phyloP scores from a whole-genome alignment of 1,140 invertebrate genomes.

The Bombus cullumanus region DNA sequence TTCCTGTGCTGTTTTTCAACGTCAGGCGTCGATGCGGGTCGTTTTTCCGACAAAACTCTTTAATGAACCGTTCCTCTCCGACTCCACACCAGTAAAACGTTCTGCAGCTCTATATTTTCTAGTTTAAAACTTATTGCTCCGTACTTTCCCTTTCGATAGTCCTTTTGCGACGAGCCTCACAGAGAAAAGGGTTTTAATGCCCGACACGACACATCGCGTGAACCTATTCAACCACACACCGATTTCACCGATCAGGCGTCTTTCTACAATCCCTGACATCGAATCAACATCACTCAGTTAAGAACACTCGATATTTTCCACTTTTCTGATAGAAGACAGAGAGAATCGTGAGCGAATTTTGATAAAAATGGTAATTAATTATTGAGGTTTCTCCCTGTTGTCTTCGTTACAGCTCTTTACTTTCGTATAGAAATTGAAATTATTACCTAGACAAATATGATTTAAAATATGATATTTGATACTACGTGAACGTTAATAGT shows the following conservation, averaged over 20 bases:
- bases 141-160: constrained; percentile 18
- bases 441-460: no score
- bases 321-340: no score
- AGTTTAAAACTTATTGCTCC: neutral
- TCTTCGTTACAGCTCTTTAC: no score
- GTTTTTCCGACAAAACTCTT: constrained; percentile 24
- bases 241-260: neutral
- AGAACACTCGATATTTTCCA: no score
- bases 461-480: no score
- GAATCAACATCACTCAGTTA: no score
- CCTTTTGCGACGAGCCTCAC: constrained; percentile 26
- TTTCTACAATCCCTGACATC: neutral
- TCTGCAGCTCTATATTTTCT: neutral
- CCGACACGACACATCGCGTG: constrained; percentile 2
- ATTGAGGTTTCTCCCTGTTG: no score
- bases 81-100: neutral
- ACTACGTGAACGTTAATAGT: no score
- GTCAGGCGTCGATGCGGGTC: neutral
- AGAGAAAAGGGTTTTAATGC: constrained; percentile 29
- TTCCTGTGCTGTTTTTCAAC: constrained; percentile 45
- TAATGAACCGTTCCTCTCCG: no score
- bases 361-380: no score
- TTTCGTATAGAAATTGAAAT: no score
- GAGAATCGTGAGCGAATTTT: no score
- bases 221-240: constrained; percentile 28